Percentiles rank a stretch among this genome's conserved stretches.
Evolutionary conservation across 2,888 invertebrate genomes (phyloP).

Genomic region (Hermaeophaga mercurialis): DNA sequence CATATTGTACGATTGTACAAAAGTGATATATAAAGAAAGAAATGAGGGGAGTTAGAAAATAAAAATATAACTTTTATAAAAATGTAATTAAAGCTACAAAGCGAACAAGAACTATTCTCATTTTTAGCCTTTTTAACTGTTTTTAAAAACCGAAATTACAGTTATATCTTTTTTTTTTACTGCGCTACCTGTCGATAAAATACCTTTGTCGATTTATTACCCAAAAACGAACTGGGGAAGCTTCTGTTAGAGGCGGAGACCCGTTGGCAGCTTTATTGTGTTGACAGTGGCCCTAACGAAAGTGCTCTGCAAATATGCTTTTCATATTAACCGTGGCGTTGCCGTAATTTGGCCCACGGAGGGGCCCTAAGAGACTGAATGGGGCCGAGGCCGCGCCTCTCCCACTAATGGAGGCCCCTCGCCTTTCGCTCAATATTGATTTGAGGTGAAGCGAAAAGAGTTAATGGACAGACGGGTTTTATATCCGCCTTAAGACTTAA

Average conservation of each 20-base stretch:
- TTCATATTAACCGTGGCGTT: slow-evolving; percentile 49
- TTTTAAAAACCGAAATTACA: too few species aligned
- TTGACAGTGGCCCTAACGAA: slow-evolving; percentile 47
- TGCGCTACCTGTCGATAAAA: background rate
- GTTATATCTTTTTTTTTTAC: too few species aligned
- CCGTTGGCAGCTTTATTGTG: slow-evolving; percentile 53
- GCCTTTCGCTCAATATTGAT: background rate
- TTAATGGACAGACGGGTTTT: background rate
- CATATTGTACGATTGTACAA: too few species aligned
- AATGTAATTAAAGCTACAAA: too few species aligned
- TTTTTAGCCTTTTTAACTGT: too few species aligned
- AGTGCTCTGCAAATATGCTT: slow-evolving; percentile 56
- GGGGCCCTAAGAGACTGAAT: slow-evolving; percentile 45
- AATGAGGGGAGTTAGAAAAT: too few species aligned
- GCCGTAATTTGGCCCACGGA: slow-evolving; percentile 43
- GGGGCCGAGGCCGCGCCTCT: slow-evolving; percentile 49
- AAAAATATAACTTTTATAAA: too few species aligned
- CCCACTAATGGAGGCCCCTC: slow-evolving; percentile 1
- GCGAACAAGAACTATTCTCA: too few species aligned
- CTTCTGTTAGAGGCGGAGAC: slow-evolving; percentile 33
- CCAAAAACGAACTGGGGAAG: background rate
- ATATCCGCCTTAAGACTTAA: too few species aligned
- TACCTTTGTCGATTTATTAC: background rate
- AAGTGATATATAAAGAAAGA: too few species aligned
- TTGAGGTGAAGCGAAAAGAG: background rate